Evolutionary conservation across 2,113 vertebrate species (phyloP), one percentile per base, ranked within the genome.

Genomic region (Oncorhynchus mykiss): DNA sequence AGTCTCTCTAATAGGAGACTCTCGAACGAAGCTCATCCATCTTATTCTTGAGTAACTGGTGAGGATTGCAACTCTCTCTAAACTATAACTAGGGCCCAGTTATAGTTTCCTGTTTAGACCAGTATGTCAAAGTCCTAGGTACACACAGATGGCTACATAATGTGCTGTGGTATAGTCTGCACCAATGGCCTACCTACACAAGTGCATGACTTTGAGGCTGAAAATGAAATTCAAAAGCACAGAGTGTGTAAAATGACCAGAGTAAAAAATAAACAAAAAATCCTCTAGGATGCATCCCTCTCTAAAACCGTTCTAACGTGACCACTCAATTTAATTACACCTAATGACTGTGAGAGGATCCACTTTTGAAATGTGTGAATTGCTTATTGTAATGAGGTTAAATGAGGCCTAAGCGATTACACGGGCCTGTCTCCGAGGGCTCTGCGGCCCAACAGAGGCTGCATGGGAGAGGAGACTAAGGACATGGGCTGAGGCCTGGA

Each of bases 301-400:
- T 34, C 16, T 18, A 73, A 70, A 64, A 25, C 67, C 51, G 39
- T 54, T 20, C 79, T 72, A 79, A 70, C 69, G 78, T 78, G 69
- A 83, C 82, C 9, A 45, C 45, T 72, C 51, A 27, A 76, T 83
- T 72, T 86, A 84, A 90, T 88, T 80, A 81, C 31, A 82, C 77
- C 72, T 84, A 88, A 88, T 86, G 78, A 86, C 78, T 81, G 72
- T 48, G 71, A 76, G 78, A 84, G 64, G 78, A 79, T 82, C 82
- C 24, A 66, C 11, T 71, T 48, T 51, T 72, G 9, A 77, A 45
- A 73, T 70, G 51, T 71, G 68, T 80, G 57, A 57, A 67, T 82
- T 74, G 86, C 80, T 88, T 78, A 78, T 82, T 75, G 77, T 86
- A 89, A 90, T 84, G 80, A 75, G 79, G 84, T 85, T 89, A 88